Base-by-base conservation (phyloP, 1,140 invertebrate species). In the Sitophilus oryzae region DNA sequence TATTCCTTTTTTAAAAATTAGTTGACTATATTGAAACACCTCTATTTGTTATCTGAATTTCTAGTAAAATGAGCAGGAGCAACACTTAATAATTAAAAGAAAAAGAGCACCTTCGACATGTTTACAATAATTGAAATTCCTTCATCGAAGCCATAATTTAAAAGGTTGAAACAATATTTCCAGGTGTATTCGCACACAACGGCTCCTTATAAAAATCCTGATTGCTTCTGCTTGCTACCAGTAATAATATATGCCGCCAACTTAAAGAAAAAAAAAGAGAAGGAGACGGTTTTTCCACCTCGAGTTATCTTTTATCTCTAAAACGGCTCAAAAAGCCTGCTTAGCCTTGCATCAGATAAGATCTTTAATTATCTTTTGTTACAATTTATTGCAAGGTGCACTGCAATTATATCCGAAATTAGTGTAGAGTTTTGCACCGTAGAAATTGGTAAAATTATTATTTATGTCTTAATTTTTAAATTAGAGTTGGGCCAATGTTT, bases 321-420 rank as follows among this genome's bases (percentile, higher is more conserved):
- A 45, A 53, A 11, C 22, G 51, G 25, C 37, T 53, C n/a, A n/a
- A 21, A 53, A 51, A 42, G 15, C 20, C 25, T 44, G 9, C 51
- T 11, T 37, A 30, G 41, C 42, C 43, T 53, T 37, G 34, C 25
- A 45, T 44, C 41, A 44, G 51, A 53, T 53, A 53, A 45, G 14
- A 53, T 53, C 51, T 53, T 53, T 53, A 53, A 53, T 53, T 53
- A 53, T 53, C 51, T 53, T 53, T 53, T 53, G 51, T 53, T 53
- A 53, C 51, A 53, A 53, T 53, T 53, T 53, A 53, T 53, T 53
- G 25, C 51, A 21, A 22, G 34, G 43, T 23, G 51, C 42, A 44
- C 51, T 53, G 51, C 43, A 53, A 53, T 53, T 53, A 53, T 22
- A 10, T 25, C 51, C 51, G 20, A 53, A 53, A 53, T 53, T 45